Conservation (phyloP, 2,888 invertebrate genomes). For the Torymus auratus region DNA sequence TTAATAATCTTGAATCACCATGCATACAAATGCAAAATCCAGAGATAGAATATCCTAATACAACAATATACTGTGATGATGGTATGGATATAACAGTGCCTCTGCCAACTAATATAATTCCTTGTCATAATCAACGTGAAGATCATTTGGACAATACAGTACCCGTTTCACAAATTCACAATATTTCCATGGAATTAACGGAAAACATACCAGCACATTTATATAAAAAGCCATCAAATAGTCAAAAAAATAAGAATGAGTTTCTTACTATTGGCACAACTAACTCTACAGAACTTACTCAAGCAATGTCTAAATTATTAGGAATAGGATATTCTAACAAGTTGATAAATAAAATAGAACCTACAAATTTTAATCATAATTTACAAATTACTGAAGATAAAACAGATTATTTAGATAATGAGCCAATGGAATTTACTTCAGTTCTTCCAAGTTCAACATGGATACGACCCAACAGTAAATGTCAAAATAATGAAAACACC, state of each 20-base stretch:
- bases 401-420: slow-evolving; percentile 21
- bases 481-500: slow-evolving; percentile 34
- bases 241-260: slow-evolving; percentile 13
- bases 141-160: slow-evolving; percentile 19
- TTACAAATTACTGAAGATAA: slow-evolving; percentile 5
- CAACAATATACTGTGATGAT: slow-evolving; percentile 54
- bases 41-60: slow-evolving; percentile 19
- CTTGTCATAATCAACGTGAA: slow-evolving; percentile 3
- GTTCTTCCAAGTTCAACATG: slow-evolving; percentile 50
- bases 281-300: slow-evolving; percentile 58
- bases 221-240: not conserved
- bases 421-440: slow-evolving; percentile 44
- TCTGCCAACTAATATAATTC: slow-evolving; percentile 37
- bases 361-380: slow-evolving; percentile 18
- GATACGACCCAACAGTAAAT: slow-evolving; percentile 31
- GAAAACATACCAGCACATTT: slow-evolving; percentile 35
- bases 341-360: not conserved
- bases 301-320: slow-evolving; percentile 43
- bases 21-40: slow-evolving; percentile 1
- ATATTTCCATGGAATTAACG: slow-evolving; percentile 60
- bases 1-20: not conserved
- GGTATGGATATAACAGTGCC: slow-evolving; percentile 55
- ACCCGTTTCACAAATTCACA: slow-evolving; percentile 28
- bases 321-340: slow-evolving; percentile 19
- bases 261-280: slow-evolving; percentile 19